Base-by-base conservation (phyloP, 1,140 invertebrate genomes). In the Belonocnema kinseyi region DNA sequence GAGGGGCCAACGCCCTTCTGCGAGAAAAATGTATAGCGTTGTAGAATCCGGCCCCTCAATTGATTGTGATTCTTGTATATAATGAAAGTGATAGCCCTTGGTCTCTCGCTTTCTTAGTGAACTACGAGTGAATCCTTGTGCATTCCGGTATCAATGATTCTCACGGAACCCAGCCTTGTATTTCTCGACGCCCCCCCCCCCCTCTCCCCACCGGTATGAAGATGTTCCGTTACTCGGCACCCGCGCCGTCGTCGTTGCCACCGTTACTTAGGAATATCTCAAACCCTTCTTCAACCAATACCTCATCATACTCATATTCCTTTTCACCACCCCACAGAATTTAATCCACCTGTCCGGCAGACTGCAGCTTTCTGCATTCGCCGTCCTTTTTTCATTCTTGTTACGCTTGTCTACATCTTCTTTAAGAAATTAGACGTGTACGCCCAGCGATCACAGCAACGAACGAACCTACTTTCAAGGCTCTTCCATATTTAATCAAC, bases 131-230 rank as follows among this genome's bases (percentile, higher is more conserved):
- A 33, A 14, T 26, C 58, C 16, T 16, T 66, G 13, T 6, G 26
- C 58, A 66, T 66, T 66, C 61, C 61, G 40, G 61, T 66, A 33
- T 66, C 26, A 66, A 14, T 66, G 61, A 66, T 66, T 66, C 61
- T 66, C 61, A 66, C 61, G 61, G 61, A 66, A 66, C 61, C 33
- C 26, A 66, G 61, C 26, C 61, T 66, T 66, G 58, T 66, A 66
- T 12, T 66, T 66, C 58, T 66, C 58, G 58, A 66, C 58, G 21
- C 16, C 21, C 26, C 21, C 0, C 58, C 16, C 21, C 26, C 21
- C 0, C 58, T 26, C 40, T 26, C 26, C n/a, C 26, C 21, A n/a
- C 40, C 26, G 13, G 14, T 12, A 40, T 14, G 33, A 40, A 40
- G 8, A n/a, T 40, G 61, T 66, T 66, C 61, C 61, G 61, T 66